These are phyloP conservation scores for Anarrhichthys ocellatus DNA, from an alignment of 2,113 vertebrate species.

Conservation along the genomic window DNA sequence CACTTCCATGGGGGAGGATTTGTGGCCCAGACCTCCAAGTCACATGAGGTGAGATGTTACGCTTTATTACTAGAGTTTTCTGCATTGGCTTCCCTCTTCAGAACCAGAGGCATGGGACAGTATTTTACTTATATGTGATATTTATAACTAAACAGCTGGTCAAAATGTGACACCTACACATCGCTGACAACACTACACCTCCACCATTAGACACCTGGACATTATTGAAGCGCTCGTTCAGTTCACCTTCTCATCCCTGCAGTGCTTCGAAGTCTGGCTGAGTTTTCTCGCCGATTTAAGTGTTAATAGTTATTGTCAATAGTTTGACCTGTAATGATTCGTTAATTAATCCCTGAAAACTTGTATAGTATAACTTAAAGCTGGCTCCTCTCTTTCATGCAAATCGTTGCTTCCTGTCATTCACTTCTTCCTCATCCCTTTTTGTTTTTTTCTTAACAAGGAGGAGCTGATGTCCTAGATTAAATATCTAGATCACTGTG, in stretches of 20 bases:
- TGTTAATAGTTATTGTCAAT: constrained; percentile 39
- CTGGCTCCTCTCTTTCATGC: background rate
- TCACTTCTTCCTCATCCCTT: background rate
- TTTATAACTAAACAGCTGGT: background rate
- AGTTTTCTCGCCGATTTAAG: constrained; percentile 64
- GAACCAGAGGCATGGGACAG: background rate
- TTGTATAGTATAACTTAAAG: background rate
- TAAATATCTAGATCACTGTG: constrained; percentile 14
- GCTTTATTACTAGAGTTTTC: too few species aligned
- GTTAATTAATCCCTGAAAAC: constrained; percentile 40
- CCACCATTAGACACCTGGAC: background rate
- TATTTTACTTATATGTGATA: background rate
- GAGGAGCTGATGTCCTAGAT: background rate
- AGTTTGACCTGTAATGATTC: constrained; percentile 36
- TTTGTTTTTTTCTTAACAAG: background rate
- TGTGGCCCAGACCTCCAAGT: constrained; percentile 94
- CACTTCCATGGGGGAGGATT: constrained; percentile 93
- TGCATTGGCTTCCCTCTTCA: background rate
- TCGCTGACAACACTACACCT: background rate
- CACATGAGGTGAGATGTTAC: constrained; percentile 85
- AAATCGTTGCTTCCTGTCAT: constrained; percentile 18
- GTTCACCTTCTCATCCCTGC: constrained; percentile 20
- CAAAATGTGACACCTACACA: background rate
- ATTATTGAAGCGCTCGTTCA: background rate
- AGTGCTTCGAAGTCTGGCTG: background rate